Conservation (phyloP, 2,113 vertebrate species). For the Prolemur simus region DNA sequence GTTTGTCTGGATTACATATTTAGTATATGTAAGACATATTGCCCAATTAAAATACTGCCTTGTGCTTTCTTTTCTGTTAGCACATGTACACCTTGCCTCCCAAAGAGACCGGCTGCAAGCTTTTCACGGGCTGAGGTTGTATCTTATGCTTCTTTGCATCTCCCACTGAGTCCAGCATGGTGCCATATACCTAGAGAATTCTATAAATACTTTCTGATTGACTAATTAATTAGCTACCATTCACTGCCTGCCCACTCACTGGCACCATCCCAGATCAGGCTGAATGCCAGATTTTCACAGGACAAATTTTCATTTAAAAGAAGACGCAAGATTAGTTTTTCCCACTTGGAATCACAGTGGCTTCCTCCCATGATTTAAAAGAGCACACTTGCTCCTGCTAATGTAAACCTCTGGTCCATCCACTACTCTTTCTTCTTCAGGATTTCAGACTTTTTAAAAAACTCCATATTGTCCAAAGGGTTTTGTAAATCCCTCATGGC, state of each 20-base stretch:
- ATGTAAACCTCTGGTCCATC: neutral
- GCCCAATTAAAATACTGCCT: neutral
- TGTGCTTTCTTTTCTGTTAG: neutral
- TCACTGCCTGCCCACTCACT: slow-evolving; percentile 46
- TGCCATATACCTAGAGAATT: neutral
- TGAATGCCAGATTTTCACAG: slow-evolving; percentile 27
- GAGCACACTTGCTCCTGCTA: neutral
- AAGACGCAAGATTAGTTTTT: neutral
- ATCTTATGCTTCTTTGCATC: neutral
- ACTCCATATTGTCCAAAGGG: neutral
- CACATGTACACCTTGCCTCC: neutral
- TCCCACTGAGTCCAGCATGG: neutral
- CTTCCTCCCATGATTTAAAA: neutral
- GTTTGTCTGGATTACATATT: neutral
- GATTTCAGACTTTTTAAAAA: neutral
- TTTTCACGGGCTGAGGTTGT: neutral
- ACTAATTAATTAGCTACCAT: slow-evolving; percentile 69
- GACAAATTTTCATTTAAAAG: slow-evolving; percentile 53
- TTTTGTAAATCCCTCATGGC: neutral
- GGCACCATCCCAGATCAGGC: slow-evolving; percentile 34
- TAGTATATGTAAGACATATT: neutral
- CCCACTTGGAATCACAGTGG: neutral
- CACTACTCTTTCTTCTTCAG: neutral
- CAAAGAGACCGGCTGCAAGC: neutral
- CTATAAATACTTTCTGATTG: slow-evolving; percentile 70